Evolutionary conservation across 2,797 vertebrate species (phyloP).

Genomic region (Gallinago nigripennis): DNA sequence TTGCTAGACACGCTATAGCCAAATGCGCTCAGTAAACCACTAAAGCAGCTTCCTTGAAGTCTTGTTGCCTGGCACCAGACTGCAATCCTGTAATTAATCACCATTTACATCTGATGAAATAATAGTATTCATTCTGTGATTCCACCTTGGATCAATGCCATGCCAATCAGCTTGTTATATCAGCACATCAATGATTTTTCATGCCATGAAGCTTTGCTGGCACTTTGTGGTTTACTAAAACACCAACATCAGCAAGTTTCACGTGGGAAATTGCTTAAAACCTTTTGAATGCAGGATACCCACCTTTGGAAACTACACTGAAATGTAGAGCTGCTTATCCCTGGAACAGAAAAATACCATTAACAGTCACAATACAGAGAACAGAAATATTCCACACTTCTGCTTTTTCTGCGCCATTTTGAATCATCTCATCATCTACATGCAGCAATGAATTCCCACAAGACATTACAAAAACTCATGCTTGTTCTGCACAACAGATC

Average conservation of each 20-base stretch:
- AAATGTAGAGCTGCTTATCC: not conserved
- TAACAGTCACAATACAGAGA: not conserved
- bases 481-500: not conserved
- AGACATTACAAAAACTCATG: not conserved
- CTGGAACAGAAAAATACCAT: not conserved
- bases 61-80: not conserved
- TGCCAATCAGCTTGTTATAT: not conserved
- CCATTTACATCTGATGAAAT: not conserved
- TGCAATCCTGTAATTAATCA: not conserved
- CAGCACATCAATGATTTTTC: not conserved
- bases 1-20: not conserved
- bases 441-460: not conserved
- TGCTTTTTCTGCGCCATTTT: not conserved
- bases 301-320: not conserved
- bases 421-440: not conserved
- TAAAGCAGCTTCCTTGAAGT: not conserved
- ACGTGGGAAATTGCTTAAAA: not conserved
- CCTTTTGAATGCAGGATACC: not conserved
- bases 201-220: not conserved
- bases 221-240: not conserved
- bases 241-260: not conserved
- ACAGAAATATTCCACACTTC: not conserved
- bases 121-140: not conserved
- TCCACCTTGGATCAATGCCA: accelerated
- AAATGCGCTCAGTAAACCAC: not conserved